phyloP scores from a whole-genome alignment of 92 coral and sea anemone species.

The Umimayanthus kanabou region DNA sequence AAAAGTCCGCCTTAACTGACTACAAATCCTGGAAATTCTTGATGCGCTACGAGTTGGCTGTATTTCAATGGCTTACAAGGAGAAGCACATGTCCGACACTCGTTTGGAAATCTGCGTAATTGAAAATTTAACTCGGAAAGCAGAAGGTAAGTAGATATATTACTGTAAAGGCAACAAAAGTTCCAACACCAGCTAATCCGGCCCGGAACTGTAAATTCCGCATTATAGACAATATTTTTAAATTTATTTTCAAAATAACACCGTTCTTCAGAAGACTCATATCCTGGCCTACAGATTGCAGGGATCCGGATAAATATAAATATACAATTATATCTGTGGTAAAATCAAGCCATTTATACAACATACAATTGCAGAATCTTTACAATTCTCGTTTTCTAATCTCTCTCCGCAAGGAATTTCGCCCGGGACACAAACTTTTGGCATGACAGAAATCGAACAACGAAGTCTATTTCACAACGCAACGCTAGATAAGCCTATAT shows the following conservation, averaged over 20 bases:
- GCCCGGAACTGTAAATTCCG: constrained; percentile 17
- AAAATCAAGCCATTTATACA: constrained; percentile 43
- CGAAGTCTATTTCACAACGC: background rate
- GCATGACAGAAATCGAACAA: background rate
- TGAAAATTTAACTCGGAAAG: background rate
- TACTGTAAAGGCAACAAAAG: background rate
- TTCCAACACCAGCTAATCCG: background rate
- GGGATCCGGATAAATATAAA: constrained; percentile 40
- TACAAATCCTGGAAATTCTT: background rate
- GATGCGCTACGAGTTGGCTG: background rate
- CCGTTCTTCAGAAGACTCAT: constrained; percentile 12
- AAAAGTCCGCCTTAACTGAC: background rate
- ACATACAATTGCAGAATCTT: constrained; percentile 39
- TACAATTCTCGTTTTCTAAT: constrained; percentile 12
- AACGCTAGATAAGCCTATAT: background rate
- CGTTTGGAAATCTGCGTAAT: constrained; percentile 11
- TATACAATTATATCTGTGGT: constrained; percentile 35
- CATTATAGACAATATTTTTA: constrained; percentile 25
- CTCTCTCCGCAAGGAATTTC: background rate
- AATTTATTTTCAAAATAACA: constrained; percentile 42
- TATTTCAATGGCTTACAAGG: background rate
- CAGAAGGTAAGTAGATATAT: background rate
- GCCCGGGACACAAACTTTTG: constrained; percentile 6
- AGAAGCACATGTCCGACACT: background rate
- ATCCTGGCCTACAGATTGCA: constrained; percentile 8